A percentile compares a stretch with the other conserved stretches of the same genome.
Evolutionary conservation across 1,140 invertebrate genomes (phyloP).

Genomic region (Bombus impatiens): DNA sequence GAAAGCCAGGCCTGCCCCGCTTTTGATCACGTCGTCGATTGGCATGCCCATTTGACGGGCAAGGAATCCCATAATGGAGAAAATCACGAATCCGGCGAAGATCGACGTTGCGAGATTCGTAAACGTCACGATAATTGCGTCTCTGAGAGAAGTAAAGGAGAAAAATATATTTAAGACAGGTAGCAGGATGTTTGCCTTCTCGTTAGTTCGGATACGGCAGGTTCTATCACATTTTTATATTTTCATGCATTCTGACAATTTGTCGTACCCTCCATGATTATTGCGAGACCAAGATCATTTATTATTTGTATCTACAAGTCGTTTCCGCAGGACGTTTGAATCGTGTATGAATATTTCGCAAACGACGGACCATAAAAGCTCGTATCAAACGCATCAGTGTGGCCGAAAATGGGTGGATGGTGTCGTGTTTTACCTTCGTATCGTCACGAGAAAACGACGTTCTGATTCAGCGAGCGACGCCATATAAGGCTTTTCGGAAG

Average conservation of each 20-base stretch:
- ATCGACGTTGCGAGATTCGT: conserved; percentile 89
- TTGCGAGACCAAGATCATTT: neutral
- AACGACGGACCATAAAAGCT: neutral
- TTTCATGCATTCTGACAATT: too few relatives aligned
- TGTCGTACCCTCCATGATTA: neutral
- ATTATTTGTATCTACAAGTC: too few relatives aligned
- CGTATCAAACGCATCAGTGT: neutral
- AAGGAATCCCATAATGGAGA: conserved; percentile 92
- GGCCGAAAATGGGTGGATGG: neutral
- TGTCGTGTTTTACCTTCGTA: neutral
- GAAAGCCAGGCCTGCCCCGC: conserved; percentile 91
- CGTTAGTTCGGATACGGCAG: too few relatives aligned
- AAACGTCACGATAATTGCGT: conserved; percentile 86
- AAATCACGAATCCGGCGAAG: conserved; percentile 90
- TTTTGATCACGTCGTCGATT: conserved; percentile 84
- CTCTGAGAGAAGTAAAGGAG: conserved; percentile 77
- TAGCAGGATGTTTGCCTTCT: too few relatives aligned
- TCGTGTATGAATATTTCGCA: conserved; percentile 9
- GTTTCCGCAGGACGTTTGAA: neutral
- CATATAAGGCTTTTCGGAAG: too few relatives aligned
- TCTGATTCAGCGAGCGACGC: neutral
- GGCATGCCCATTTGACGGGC: conserved; percentile 86
- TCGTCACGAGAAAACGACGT: neutral
- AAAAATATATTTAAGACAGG: neutral
- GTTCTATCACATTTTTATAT: too few relatives aligned